These are phyloP conservation scores for Napeogenes sylphis DNA, from an alignment of 2,888 invertebrate species.

Conservation along the genomic window DNA sequence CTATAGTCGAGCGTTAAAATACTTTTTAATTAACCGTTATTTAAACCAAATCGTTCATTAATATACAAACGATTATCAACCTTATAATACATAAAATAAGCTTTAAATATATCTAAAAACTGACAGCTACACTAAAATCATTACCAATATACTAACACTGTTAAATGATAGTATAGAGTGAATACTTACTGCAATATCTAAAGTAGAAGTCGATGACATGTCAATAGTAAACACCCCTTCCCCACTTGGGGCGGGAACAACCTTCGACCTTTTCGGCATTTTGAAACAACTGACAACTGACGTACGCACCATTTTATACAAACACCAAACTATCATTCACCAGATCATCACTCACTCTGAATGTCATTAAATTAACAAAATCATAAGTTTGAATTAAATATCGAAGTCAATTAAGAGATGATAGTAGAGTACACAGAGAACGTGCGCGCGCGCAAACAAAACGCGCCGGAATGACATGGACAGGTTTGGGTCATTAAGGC, in stretches of 20 bases:
- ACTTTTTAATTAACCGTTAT: conserved; percentile 6
- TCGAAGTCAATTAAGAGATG: background rate
- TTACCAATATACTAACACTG: too few species aligned
- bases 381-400: conserved; percentile 14
- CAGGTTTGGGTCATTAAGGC: conserved; percentile 58
- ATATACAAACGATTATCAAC: background rate
- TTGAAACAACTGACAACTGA: conserved; percentile 60
- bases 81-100: background rate
- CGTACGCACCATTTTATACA: conserved; percentile 58
- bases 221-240: conserved; percentile 63
- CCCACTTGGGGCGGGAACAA: conserved; percentile 53
- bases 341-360: background rate
- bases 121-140: too few species aligned
- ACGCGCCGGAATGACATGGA: conserved; percentile 64
- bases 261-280: conserved; percentile 60
- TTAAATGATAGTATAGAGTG: too few species aligned
- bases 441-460: conserved; percentile 59
- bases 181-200: conserved; percentile 64
- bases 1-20: background rate
- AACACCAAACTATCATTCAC: conserved; percentile 13
- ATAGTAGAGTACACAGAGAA: conserved; percentile 12
- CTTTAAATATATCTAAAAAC: background rate
- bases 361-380: conserved; percentile 13
- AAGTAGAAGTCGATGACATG: conserved; percentile 44
- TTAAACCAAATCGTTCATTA: background rate